Evolutionary conservation across 2,113 vertebrate species (phyloP), one percentile per base, ranked within the genome.

Genomic region (Brachyhypopomus occidentalis): DNA sequence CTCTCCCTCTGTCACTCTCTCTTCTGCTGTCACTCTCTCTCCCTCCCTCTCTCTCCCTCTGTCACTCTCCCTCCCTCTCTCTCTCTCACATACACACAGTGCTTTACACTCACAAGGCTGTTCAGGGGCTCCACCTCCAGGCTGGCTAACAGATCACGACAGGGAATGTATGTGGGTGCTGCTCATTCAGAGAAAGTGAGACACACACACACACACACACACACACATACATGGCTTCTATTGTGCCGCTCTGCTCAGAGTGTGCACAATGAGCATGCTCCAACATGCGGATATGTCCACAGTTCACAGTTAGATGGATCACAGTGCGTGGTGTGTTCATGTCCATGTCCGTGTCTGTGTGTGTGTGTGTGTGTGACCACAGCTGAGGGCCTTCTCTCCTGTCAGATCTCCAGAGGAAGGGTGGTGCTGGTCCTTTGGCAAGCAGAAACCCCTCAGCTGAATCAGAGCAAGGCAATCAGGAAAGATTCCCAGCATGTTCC

Each of bases 111-210:
- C 75, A 77, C 14, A 6, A 56, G 72, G 20, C 48, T 36, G 19
- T 27, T 67, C 66, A 27, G 67, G 84, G 70, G 72, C 62, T 9
- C 86, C 75, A 75, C 88, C 88, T 81, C 79, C 72, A 59, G 72
- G 36, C 75, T 75, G 79, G 79, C 55, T 45, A 25, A 77, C 83
- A 75, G 78, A 67, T n/a, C 6, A 59, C 38, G 80, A 76, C 59
- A 75, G 87, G 79, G 88, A 90, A 90, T 90, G 88, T 83, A 82
- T 23, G 88, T 90, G 89, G 90, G 90, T 83, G 84, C 80, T 71
- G 81, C 55, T 84, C 82, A 77, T 77, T 73, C 64, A 80, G 73
- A 20, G 63, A 71, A 45, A 20, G 56, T 23, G 48, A 77, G 5
- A 7, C 5, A 41, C 5, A 41, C 5, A 9, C 5, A 6, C 9